phyloP scores from a whole-genome alignment of 2,888 invertebrate genomes.

The Coelinius sp. region DNA sequence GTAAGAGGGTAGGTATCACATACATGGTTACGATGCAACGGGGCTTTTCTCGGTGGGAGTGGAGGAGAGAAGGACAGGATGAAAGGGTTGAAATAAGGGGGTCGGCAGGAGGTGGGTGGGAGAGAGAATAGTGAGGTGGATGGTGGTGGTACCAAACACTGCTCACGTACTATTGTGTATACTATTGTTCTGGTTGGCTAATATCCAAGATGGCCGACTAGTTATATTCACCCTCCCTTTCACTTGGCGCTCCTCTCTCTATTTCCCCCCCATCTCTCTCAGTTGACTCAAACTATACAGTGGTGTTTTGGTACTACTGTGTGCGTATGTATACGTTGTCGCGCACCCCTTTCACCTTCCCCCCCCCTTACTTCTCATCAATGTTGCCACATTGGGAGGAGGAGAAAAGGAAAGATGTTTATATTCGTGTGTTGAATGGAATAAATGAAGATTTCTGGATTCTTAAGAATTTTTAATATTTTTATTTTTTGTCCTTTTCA shows the following conservation, averaged over 20 bases:
- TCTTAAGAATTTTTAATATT: background rate
- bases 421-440: background rate
- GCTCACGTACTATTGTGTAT: constrained; percentile 67
- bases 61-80: constrained; percentile 31
- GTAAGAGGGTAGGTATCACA: background rate
- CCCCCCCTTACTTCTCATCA: background rate
- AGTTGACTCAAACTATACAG: background rate
- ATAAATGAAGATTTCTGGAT: background rate
- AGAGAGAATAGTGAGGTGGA: constrained; percentile 7
- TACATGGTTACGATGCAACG: constrained; percentile 40
- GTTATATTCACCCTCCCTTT: constrained; percentile 58
- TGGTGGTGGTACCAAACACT: constrained; percentile 57
- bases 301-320: constrained; percentile 8
- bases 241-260: constrained; percentile 28
- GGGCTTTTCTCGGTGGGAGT: constrained; percentile 36
- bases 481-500: background rate
- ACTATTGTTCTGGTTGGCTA: constrained; percentile 70
- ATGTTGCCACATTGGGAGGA: background rate
- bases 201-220: constrained; percentile 70
- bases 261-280: background rate
- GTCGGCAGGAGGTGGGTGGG: constrained; percentile 35
- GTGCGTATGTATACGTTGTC: constrained; percentile 16
- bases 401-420: background rate
- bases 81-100: constrained; percentile 42
- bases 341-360: constrained; percentile 15